Evolutionary conservation across 2,113 vertebrate genomes (phyloP), one percentile per base, ranked within the genome.

Genomic region (Serilophus lunatus): DNA sequence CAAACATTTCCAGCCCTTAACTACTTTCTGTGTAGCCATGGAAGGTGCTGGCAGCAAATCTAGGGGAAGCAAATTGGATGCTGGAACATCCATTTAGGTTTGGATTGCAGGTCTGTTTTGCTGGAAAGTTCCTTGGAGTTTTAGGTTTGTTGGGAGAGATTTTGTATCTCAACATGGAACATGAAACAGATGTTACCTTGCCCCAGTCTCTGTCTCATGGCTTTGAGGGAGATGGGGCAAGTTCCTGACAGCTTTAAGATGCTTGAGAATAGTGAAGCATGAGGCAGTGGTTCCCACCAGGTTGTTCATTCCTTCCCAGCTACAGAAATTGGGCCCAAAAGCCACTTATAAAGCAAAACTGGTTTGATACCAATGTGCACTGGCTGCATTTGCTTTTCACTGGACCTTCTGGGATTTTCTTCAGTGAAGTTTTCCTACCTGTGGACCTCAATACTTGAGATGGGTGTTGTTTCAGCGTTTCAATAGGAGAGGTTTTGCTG

Each of bases 111-210:
- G 25, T 71, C 60, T 25, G 64, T 51, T 80, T 57, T 76, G 35
- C 66, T 63, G 35, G 44, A 31, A 4, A 74, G 42, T 10, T 79
- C 77, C 59, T 8, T 8, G 36, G 33, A 44, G 42, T 59, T 60
- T 7, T 1, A 4, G 51, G 29, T 17, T 75, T 51, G 35, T 51
- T 35, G 40, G 49, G 65, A 87, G 40, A 56, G 47, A 29, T 85
- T 82, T 59, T 79, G 7, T 38, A 2, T 59, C 44, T 75, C 6
- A 0, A 8, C 70, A 0, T 12, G 54, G 42, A 77, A 8, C 70
- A 0, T 12, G 54, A 38, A 77, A 4, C 29, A 44, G 70, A 12
- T 56, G 35, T 82, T 44, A 2, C 17, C 36, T 56, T 40, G 56
- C 13, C 36, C 16, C 53, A 16, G 7, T 33, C 42, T 69, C 36